Conservation (phyloP, 2,888 invertebrate species). For the Phortica magna region DNA sequence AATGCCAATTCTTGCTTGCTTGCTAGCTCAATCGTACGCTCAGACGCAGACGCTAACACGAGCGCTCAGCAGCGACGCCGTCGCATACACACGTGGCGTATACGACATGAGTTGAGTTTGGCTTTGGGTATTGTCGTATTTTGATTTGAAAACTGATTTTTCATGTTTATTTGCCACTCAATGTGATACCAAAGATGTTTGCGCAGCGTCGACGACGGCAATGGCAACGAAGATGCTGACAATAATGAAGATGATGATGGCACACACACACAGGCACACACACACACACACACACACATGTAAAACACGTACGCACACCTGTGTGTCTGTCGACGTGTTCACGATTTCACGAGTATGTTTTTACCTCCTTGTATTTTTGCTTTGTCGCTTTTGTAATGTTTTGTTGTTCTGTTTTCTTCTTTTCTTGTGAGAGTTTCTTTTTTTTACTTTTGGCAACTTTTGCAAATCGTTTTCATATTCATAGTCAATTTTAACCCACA, state of each 20-base stretch:
- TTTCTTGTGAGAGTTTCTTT: conserved; percentile 2
- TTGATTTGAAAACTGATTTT: conserved; percentile 29
- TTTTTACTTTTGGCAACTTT: conserved; percentile 40
- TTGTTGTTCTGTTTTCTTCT: conserved; percentile 4
- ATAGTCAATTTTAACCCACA: conserved; percentile 12
- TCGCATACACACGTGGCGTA: not conserved
- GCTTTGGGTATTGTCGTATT: conserved; percentile 2
- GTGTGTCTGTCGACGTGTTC: not conserved
- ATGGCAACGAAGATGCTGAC: conserved; percentile 42
- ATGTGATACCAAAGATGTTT: conserved; percentile 10
- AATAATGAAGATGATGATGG: conserved; percentile 44
- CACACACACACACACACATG: conserved; percentile 36
- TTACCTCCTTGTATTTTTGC: not conserved
- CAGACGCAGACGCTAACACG: not conserved
- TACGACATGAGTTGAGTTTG: not conserved
- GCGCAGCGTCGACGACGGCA: not conserved
- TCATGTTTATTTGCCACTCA: conserved; percentile 30
- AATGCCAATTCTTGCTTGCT: conserved; percentile 56
- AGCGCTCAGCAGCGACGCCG: not conserved
- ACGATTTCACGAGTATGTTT: not conserved
- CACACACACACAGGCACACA: conserved; percentile 35
- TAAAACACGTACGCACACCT: conserved; percentile 24
- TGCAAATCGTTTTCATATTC: conserved; percentile 7
- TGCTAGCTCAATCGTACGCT: not conserved
- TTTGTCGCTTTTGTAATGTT: not conserved